These are phyloP conservation scores for Caenorhabditis parvicauda DNA, from an alignment of 2,888 invertebrate genomes.

Conservation along the genomic window DNA sequence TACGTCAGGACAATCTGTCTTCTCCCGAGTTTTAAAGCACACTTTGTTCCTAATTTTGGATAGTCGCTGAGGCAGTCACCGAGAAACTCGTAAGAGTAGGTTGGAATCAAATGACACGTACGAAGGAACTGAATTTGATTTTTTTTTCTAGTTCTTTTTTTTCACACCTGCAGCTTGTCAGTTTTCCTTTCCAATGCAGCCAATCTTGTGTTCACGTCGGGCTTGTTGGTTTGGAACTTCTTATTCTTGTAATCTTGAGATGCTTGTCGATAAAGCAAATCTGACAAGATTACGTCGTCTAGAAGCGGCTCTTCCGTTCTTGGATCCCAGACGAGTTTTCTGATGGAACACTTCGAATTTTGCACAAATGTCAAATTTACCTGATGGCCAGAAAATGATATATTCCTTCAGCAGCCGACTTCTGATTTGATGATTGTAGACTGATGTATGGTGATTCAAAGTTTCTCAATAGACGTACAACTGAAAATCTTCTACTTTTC, in stretches of 20 bases:
- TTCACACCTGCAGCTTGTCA: constrained; percentile 17
- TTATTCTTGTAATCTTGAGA: constrained; percentile 14
- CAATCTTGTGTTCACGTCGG: constrained; percentile 20
- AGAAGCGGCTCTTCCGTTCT: constrained; percentile 43
- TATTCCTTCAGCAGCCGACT: constrained; percentile 35
- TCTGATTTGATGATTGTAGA: constrained; percentile 65
- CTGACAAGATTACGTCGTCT: constrained; percentile 36
- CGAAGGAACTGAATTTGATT: constrained; percentile 76
- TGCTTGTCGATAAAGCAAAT: constrained; percentile 50
- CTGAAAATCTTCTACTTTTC: no score
- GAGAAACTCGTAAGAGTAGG: constrained; percentile 85
- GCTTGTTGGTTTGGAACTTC: no score
- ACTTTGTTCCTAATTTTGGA: constrained; percentile 61
- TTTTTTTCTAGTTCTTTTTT: neutral
- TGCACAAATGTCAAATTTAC: neutral
- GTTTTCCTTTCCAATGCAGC: constrained; percentile 17
- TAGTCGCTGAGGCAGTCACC: constrained; percentile 64
- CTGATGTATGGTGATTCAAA: constrained; percentile 96
- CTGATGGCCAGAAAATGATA: constrained; percentile 30
- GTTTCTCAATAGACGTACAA: constrained; percentile 85
- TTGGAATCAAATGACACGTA: constrained; percentile 78
- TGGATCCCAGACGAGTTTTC: constrained; percentile 53
- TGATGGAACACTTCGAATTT: constrained; percentile 7
- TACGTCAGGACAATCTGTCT: constrained; percentile 45
- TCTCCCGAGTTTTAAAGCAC: constrained; percentile 77